Evolutionary conservation across 1,140 invertebrate species (phyloP).

Genomic region (Danaus plexippus): DNA sequence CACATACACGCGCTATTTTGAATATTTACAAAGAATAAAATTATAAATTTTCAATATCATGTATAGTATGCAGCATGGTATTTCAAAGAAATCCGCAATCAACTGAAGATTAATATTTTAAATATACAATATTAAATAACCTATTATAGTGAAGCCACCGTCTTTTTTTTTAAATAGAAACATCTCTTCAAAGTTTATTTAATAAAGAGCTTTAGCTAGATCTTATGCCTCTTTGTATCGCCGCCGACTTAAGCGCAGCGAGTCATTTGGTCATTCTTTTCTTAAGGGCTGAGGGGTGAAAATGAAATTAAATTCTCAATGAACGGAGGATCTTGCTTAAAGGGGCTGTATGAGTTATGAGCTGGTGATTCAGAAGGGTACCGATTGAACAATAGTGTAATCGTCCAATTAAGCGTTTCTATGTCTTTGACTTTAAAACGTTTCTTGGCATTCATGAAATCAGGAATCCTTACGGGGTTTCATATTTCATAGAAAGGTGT

Average conservation of each 20-base stretch:
- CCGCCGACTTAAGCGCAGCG: constrained; percentile 34
- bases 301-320: constrained; percentile 70
- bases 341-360: constrained; percentile 65
- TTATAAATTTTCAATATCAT: no score
- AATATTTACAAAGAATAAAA: no score
- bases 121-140: no score
- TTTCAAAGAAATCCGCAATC: no score
- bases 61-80: no score
- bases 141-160: no score
- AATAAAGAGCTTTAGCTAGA: constrained; percentile 8
- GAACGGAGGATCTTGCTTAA: constrained; percentile 57
- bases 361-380: constrained; percentile 48
- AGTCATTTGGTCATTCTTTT: constrained; percentile 66
- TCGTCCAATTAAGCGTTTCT: constrained; percentile 65
- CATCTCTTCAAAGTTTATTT: background rate
- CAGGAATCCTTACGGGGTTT: background rate
- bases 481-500: background rate
- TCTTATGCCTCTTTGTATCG: constrained; percentile 7
- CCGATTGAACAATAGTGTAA: constrained; percentile 64
- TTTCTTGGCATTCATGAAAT: constrained; percentile 12
- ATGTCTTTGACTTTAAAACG: constrained; percentile 33
- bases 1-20: no score
- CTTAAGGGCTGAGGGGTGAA: constrained; percentile 63
- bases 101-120: no score
- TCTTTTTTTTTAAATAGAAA: no score